Percentiles rank a stretch among this genome's conserved stretches.
Evolutionary conservation across 2,888 invertebrate genomes (phyloP).

Genomic region (Tetanocera ferruginea): DNA sequence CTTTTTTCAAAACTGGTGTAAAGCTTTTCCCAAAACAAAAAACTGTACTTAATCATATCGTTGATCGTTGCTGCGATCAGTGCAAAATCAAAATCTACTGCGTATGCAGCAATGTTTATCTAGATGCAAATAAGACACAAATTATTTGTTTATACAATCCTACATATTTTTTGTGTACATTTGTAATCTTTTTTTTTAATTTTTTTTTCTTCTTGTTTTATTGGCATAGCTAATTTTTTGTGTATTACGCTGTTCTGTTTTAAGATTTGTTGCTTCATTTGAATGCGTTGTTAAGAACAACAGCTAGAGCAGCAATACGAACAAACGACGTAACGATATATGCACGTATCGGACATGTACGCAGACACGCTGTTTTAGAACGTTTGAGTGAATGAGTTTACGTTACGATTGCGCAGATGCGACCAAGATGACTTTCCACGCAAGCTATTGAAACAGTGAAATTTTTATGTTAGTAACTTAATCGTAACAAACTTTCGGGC

Average conservation of each 20-base stretch:
- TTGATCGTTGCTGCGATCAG: no score
- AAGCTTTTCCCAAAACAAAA: no score
- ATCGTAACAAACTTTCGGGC: conserved; percentile 12
- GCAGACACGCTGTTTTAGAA: not conserved
- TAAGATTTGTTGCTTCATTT: not conserved
- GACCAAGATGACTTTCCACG: not conserved
- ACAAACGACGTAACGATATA: not conserved
- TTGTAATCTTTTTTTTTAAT: not conserved
- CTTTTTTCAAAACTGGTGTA: no score
- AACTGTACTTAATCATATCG: no score
- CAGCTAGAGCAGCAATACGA: not conserved
- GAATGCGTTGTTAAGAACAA: not conserved
- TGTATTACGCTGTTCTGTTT: not conserved
- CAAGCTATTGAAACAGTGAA: conserved; percentile 3
- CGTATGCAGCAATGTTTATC: no score
- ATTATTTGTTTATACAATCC: no score
- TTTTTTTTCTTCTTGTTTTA: not conserved
- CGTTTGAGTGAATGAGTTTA: not conserved
- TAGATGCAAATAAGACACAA: no score
- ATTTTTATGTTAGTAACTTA: conserved; percentile 30
- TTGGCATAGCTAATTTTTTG: not conserved
- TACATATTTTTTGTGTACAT: not conserved
- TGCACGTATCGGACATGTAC: not conserved
- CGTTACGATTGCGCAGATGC: not conserved
- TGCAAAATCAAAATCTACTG: no score